phyloP scores from a whole-genome alignment of 2,888 invertebrate genomes.

The Spialia ferax region DNA sequence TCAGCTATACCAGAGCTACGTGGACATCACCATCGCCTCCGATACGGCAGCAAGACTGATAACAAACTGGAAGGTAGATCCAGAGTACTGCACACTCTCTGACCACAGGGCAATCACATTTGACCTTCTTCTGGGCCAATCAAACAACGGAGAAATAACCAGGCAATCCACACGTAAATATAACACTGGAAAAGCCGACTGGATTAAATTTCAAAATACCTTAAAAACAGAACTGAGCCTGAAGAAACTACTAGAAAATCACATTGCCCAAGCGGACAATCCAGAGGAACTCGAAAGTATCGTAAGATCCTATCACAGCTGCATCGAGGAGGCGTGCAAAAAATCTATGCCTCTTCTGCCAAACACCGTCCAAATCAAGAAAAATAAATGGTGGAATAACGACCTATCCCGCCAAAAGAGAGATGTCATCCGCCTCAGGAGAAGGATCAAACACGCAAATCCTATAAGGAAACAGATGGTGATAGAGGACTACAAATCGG shows the following conservation, averaged over 20 bases:
- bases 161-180: not conserved
- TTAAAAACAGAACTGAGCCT: not conserved
- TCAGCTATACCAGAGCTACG: not conserved
- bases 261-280: not conserved
- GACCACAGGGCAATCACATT: not conserved
- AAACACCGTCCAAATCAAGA: constrained; percentile 2
- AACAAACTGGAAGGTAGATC: not conserved
- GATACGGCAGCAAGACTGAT: not conserved
- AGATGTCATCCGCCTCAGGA: constrained; percentile 19
- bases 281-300: not conserved
- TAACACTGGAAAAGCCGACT: not conserved
- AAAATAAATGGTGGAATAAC: constrained; percentile 18
- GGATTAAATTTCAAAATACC: not conserved
- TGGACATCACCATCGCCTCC: not conserved
- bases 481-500: not conserved
- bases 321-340: not conserved
- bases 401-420: constrained; percentile 11
- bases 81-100: not conserved
- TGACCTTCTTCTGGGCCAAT: not conserved
- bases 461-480: not conserved
- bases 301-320: not conserved
- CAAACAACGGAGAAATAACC: not conserved
- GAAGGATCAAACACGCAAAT: constrained; percentile 2
- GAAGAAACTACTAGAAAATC: not conserved
- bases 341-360: not conserved